Percentiles rank a stretch among this genome's conserved stretches.
These are phyloP conservation scores for Thumatha senex DNA, from an alignment of 2,888 invertebrate species.

Conservation along the genomic window DNA sequence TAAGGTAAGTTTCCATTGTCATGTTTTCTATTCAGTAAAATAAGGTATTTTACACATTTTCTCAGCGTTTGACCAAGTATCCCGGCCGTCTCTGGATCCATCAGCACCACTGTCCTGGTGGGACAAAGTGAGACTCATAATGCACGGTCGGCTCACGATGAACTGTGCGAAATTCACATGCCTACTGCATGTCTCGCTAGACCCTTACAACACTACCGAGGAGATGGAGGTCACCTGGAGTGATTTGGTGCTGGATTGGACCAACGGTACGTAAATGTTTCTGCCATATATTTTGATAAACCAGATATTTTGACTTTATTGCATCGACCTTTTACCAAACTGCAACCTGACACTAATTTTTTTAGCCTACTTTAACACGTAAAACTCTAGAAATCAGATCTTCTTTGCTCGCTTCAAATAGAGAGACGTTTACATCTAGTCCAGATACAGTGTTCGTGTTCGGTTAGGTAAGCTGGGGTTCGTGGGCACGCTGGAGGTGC, in stretches of 20 bases:
- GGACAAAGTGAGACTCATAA: constrained; percentile 96
- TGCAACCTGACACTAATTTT: too few relatives aligned
- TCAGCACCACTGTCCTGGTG: constrained; percentile 97
- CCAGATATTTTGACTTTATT: too few relatives aligned
- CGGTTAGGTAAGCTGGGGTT: constrained; percentile 92
- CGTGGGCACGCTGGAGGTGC: constrained; percentile 96
- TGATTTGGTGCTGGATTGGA: constrained; percentile 97
- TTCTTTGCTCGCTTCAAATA: too few relatives aligned
- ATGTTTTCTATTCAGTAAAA: too few relatives aligned
- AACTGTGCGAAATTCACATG: constrained; percentile 94
- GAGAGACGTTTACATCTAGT: too few relatives aligned
- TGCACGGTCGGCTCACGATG: constrained; percentile 96
- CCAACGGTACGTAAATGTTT: constrained; percentile 85
- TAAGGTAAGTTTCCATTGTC: too few relatives aligned
- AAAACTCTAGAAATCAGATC: too few relatives aligned
- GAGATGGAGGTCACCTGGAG: constrained; percentile 99
- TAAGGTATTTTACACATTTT: background rate
- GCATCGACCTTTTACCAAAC: too few relatives aligned
- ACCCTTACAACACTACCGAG: constrained; percentile 99
- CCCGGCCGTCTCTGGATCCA: constrained; percentile 94
- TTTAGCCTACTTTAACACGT: too few relatives aligned
- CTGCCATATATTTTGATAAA: background rate
- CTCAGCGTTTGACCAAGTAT: constrained; percentile 92
- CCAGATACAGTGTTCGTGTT: too few relatives aligned
- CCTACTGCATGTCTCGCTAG: constrained; percentile 96